Conservation (phyloP, 2,113 vertebrate species). For the Notarius quadriscutis region DNA sequence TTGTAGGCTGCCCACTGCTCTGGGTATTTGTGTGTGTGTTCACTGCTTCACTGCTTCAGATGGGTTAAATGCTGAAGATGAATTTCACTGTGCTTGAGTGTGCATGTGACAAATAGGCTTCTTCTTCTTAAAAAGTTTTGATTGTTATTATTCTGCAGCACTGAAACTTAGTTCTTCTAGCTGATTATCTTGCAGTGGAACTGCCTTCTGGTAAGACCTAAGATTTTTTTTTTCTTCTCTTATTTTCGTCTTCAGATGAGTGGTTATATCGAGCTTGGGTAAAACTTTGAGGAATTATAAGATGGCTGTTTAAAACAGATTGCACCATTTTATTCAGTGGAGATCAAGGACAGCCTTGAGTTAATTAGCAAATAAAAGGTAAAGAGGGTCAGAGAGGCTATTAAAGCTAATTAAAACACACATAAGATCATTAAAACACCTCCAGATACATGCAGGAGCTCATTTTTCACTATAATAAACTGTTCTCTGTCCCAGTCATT, state of each 20-base stretch:
- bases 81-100: too few relatives aligned
- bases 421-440: constrained; percentile 32
- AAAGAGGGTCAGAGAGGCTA: constrained; percentile 43
- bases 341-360: constrained; percentile 59
- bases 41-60: too few relatives aligned
- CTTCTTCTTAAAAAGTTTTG: too few relatives aligned
- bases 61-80: too few relatives aligned
- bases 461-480: not conserved
- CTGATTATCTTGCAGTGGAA: not conserved
- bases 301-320: constrained; percentile 59
- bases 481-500: not conserved
- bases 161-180: not conserved
- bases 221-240: not conserved
- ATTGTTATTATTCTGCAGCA: not conserved
- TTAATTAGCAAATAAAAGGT: constrained; percentile 67
- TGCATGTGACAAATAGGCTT: too few relatives aligned
- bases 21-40: too few relatives aligned
- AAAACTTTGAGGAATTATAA: constrained; percentile 44
- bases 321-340: constrained; percentile 60
- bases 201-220: not conserved
- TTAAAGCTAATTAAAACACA: constrained; percentile 56
- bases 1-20: too few relatives aligned
- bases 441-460: constrained; percentile 15
- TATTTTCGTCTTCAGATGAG: constrained; percentile 24
- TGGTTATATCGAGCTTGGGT: constrained; percentile 46